Evolutionary conservation across 1,140 invertebrate genomes (phyloP), one percentile per base, ranked within the genome.

Genomic region (Polypedilum vanderplanki): DNA sequence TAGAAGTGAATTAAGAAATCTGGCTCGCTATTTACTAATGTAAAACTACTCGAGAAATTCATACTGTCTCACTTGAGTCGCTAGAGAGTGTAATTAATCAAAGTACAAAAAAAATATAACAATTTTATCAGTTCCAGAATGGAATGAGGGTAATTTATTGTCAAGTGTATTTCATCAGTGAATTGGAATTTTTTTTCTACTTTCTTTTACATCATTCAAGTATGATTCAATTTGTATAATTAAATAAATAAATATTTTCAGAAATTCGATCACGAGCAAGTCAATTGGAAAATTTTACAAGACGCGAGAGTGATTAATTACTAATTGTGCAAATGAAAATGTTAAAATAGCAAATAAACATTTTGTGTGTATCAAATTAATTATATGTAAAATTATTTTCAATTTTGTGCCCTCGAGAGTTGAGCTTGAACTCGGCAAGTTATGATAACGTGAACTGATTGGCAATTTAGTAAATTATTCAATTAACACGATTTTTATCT

Each of bases 101-200:
- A 70, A 18, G 65, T 70, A 70, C 20, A 70, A 18, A n/a, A n/a
- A n/a, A n/a, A n/a, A n/a, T n/a, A n/a, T n/a, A n/a, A 18, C 65
- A 70, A 33, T 70, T 70, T 70, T 70, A 70, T 70, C 65, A 70
- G 65, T 70, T 22, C 7, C 20, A 5, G 46, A 57, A 57, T 57
- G 10, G 20, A 70, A 70, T 70, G 65, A 20, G 20, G 65, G 20
- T 70, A 70, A 70, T 70, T 70, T 70, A 70, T 70, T 70, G 18
- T 18, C 65, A 70, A 22, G 65, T 70, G 65, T 18, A 3, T 18
- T 18, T 70, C 9, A 10, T 70, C 20, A 70, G 65, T 70, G 46
- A 57, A 57, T 57, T 12, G 46, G n/a, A 57, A 57, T 57, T 57
- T 57, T 12, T 46, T 46, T 46, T 57, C 10, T 1, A n/a, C 4